Base-by-base conservation (phyloP, 2,113 vertebrate genomes). In the Motacilla tschutschensis region DNA sequence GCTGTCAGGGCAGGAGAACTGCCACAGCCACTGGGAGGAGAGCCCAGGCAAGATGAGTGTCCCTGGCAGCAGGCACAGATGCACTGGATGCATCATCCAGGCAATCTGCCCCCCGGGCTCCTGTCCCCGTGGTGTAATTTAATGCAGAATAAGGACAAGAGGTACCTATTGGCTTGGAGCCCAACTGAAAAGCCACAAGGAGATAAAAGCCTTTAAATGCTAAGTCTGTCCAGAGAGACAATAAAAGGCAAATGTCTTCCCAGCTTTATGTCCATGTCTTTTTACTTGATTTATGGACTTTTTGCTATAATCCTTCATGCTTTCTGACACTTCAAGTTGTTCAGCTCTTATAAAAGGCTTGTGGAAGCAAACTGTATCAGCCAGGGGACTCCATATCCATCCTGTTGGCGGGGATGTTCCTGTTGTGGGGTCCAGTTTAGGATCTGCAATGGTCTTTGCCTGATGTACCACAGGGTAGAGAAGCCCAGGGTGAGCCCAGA, bases 161-260 rank as follows among this genome's bases (percentile, higher is more conserved):
- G 76, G 78, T 77, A 87, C 80, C 64, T 89, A 35, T 79, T 95
- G 94, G 92, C 94, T 83, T 48, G 41, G 31, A 83, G 87, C 89
- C 91, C 69, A 65, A 50, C 38, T 22, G 9, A 86, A 92, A 89
- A 92, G 70, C 80, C 62, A 44, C 87, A 87, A 92, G 63, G 79
- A 92, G 91, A 92, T 86, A 93, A 86, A 93, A 94, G 89, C 87
- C 65, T 86, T 95, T 92, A 78, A 92, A 91, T 78, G 65, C 79
- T 72, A 70, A 92, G 81, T 66, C 79, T 89, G 75, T 90, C 93
- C 6, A 0, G 94, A 93, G 82, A 95, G 79, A 93, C 89, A 94
- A 92, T 91, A 87, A 89, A 92, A 92, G 71, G 75, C 74, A 94
- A 95, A 91, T 75, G 75, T 82, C 75, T 88, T 65, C 67, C 67